Percentiles rank a stretch among this genome's conserved stretches.
Conservation (phyloP, 2,888 invertebrate species). For the Coecobrya sp. region DNA sequence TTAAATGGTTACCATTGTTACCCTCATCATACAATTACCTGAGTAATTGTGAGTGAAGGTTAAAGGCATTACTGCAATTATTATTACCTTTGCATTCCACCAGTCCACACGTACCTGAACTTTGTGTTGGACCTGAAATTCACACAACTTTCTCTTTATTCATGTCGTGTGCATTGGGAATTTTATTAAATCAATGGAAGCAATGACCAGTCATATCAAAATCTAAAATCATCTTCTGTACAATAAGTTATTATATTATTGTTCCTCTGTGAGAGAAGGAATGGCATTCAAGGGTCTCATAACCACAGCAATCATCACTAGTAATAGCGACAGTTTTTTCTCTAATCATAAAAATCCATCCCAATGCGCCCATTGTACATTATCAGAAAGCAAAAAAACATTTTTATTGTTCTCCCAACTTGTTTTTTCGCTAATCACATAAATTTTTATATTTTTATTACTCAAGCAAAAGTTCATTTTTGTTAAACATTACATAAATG, state of each 20-base stretch:
- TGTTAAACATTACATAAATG: slow-evolving; percentile 35
- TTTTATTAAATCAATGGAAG: slow-evolving; percentile 56
- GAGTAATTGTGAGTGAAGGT: not conserved
- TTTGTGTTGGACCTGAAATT: slow-evolving; percentile 81
- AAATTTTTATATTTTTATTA: slow-evolving; percentile 65
- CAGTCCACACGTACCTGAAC: slow-evolving; percentile 82
- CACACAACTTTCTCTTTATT: not conserved
- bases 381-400: not conserved
- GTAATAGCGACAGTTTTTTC: slow-evolving; percentile 13
- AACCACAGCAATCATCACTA: slow-evolving; percentile 27
- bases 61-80: not conserved
- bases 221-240: not conserved
- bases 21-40: not conserved
- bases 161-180: not conserved
- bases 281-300: slow-evolving; percentile 52
- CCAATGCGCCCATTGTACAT: not conserved
- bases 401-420: not conserved
- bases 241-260: slow-evolving; percentile 26
- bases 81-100: slow-evolving; percentile 81
- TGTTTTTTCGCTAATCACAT: slow-evolving; percentile 66
- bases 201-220: not conserved
- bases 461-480: slow-evolving; percentile 38
- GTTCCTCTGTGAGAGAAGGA: slow-evolving; percentile 44
- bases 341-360: slow-evolving; percentile 4
- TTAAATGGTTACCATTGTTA: not conserved